Evolutionary conservation across 2,113 vertebrate genomes (phyloP).

Genomic region (Lepus europaeus): DNA sequence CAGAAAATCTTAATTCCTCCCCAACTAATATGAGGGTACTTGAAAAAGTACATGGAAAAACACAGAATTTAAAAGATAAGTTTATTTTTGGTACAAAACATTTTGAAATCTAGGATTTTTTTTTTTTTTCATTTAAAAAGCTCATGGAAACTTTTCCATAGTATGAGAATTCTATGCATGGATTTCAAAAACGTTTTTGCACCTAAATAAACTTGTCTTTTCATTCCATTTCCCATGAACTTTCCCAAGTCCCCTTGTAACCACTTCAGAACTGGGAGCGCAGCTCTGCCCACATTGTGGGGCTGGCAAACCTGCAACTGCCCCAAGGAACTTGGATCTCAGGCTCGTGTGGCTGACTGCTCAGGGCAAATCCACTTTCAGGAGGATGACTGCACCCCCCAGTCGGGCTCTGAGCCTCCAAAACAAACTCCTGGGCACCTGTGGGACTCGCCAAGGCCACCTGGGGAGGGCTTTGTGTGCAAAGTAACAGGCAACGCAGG

Average conservation of each 20-base stretch:
- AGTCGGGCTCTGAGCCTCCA: slow-evolving; percentile 24
- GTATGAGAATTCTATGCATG: too few species aligned
- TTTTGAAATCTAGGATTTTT: too few species aligned
- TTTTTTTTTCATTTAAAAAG: too few species aligned
- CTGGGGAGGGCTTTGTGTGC: not conserved
- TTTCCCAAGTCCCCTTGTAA: too few species aligned
- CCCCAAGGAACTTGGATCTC: slow-evolving; percentile 24
- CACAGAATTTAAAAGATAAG: too few species aligned
- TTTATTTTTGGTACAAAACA: too few species aligned
- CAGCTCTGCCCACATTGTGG: not conserved
- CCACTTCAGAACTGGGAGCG: not conserved
- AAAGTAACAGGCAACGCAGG: not conserved
- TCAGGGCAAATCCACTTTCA: slow-evolving; percentile 50
- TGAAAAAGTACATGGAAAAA: too few species aligned
- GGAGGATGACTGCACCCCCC: slow-evolving; percentile 60
- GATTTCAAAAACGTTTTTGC: too few species aligned
- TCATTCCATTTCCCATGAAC: too few species aligned
- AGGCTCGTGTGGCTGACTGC: not conserved
- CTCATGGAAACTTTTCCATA: too few species aligned
- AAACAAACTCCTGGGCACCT: slow-evolving; percentile 57
- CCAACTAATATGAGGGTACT: not conserved
- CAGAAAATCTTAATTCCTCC: slow-evolving; percentile 47
- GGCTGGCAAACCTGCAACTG: not conserved
- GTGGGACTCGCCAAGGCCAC: not conserved
- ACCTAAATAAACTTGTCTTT: too few species aligned